Conservation (phyloP, 2,797 vertebrate species). For the Sardinella longiceps region DNA sequence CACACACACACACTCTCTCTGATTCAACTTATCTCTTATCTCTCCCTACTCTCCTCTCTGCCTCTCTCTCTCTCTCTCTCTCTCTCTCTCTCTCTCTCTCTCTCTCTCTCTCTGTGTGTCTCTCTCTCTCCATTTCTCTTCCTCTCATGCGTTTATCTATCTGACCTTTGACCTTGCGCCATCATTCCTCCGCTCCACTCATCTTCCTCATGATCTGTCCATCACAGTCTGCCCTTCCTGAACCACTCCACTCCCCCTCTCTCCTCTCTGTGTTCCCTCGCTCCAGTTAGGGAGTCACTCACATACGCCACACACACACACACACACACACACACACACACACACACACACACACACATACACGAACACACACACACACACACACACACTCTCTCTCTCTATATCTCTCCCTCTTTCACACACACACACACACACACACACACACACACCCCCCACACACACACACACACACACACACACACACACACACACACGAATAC, state of each 20-base stretch:
- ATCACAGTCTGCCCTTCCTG: neutral
- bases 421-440: neutral
- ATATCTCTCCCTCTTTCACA: no score
- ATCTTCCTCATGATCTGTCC: neutral
- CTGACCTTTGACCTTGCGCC: neutral
- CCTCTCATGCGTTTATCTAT: neutral
- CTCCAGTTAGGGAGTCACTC: no score
- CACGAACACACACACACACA: neutral
- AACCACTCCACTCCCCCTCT: neutral
- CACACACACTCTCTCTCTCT: no score
- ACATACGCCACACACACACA: neutral
- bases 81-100: no score
- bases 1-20: neutral
- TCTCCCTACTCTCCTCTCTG: no score
- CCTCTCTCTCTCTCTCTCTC: no score
- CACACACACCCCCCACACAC: no score
- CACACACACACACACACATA: neutral
- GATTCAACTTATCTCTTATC: neutral
- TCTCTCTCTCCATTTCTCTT: neutral
- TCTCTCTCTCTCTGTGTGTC: no score
- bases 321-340: neutral
- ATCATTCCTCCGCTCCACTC: neutral
- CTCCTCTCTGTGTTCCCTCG: no score
- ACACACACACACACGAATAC: no score
- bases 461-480: no score